These are phyloP conservation scores for Siniperca chuatsi DNA, from an alignment of 2,113 vertebrate genomes.

Conservation along the genomic window DNA sequence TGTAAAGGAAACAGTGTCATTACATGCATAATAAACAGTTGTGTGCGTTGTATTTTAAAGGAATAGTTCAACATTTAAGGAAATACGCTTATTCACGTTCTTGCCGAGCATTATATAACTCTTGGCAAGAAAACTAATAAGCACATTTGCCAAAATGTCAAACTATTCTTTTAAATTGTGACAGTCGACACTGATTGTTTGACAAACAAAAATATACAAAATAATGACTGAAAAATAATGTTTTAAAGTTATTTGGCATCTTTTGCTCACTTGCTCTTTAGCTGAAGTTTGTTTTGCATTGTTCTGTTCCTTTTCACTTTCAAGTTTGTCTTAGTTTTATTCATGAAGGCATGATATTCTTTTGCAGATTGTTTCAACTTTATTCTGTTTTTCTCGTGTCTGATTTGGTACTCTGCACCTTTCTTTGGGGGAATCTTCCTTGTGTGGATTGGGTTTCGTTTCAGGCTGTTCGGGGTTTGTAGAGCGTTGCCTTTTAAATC, in stretches of 20 bases:
- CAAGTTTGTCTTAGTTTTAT: constrained; percentile 33
- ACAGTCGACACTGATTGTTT: neutral
- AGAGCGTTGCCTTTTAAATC: neutral
- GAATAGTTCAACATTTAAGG: constrained; percentile 2
- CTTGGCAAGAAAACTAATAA: neutral
- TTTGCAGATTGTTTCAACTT: neutral
- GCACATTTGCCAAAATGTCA: neutral
- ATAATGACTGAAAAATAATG: neutral
- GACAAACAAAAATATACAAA: neutral
- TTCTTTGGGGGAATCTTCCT: constrained; percentile 23
- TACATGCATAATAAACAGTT: constrained; percentile 20
- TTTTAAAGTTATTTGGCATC: constrained; percentile 28
- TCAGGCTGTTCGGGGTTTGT: constrained; percentile 9
- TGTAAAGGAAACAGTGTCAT: constrained; percentile 12
- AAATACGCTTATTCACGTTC: neutral
- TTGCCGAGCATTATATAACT: neutral
- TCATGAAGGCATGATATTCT: neutral
- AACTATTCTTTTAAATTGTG: neutral
- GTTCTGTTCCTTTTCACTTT: constrained; percentile 38
- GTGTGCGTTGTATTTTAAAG: constrained; percentile 13
- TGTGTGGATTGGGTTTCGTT: neutral
- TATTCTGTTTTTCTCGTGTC: constrained; percentile 12
- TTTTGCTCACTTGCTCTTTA: neutral
- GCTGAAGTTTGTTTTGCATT: constrained; percentile 6
- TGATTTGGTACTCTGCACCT: neutral